Conservation (phyloP, 1,140 invertebrate species). For the Odontomachus brunneus region DNA sequence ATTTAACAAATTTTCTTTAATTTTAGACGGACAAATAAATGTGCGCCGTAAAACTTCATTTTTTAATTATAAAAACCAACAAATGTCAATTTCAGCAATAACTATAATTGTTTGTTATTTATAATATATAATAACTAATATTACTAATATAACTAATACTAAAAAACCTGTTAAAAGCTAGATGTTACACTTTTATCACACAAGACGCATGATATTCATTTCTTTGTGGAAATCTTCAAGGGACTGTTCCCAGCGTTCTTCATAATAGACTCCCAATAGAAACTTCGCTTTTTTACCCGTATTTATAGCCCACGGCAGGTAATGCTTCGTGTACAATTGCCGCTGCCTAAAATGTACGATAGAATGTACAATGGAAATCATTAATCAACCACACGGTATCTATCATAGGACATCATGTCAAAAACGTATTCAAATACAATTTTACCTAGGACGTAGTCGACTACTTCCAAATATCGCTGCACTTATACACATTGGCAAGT, state of each 20-base stretch:
- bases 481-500: conserved; percentile 95
- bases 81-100: background rate
- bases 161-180: background rate
- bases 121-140: too few species aligned
- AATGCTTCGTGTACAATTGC: conserved; percentile 90
- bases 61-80: background rate
- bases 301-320: conserved; percentile 95
- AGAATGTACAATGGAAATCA: background rate
- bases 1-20: background rate
- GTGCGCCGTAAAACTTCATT: background rate
- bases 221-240: conserved; percentile 92
- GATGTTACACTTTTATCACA: background rate
- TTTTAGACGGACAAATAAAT: background rate
- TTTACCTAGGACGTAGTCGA: conserved; percentile 92
- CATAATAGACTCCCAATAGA: conserved; percentile 95
- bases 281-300: conserved; percentile 92
- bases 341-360: conserved; percentile 89
- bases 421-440: background rate
- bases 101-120: background rate
- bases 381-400: too few species aligned
- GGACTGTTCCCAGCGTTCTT: conserved; percentile 96
- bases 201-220: conserved; percentile 87
- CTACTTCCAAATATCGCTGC: conserved; percentile 95
- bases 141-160: too few species aligned
- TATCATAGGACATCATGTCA: background rate